These are phyloP conservation scores for Amphiprion ocellaris DNA, from an alignment of 2,113 vertebrate genomes.

Conservation along the genomic window DNA sequence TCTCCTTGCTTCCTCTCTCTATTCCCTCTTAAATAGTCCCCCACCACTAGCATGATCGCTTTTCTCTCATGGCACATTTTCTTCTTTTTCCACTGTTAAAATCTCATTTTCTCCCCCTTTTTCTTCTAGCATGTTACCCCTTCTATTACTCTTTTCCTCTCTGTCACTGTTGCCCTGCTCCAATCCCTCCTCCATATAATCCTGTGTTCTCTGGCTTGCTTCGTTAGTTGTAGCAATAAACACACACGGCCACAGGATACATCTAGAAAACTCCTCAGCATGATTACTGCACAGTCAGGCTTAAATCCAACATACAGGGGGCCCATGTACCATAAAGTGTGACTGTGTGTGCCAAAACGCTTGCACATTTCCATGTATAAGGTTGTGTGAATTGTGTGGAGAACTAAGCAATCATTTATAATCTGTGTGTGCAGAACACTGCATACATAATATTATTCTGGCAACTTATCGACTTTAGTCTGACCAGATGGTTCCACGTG, in stretches of 20 bases:
- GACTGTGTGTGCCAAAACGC: neutral
- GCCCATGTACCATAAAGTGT: constrained; percentile 11
- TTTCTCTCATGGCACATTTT: constrained; percentile 32
- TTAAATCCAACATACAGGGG: constrained; percentile 17
- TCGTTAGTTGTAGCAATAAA: constrained; percentile 78
- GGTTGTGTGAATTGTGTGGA: neutral
- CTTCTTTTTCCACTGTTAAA: constrained; percentile 63
- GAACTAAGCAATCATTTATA: neutral
- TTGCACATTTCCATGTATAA: neutral
- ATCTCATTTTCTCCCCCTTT: constrained; percentile 47
- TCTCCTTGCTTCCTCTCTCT: constrained; percentile 15
- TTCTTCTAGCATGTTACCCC: neutral
- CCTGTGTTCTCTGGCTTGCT: constrained; percentile 71
- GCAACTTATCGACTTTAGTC: neutral
- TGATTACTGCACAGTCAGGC: constrained; percentile 54
- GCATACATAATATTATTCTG: neutral
- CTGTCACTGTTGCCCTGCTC: constrained; percentile 24
- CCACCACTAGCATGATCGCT: constrained; percentile 2
- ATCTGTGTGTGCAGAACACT: neutral
- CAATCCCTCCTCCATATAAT: constrained; percentile 59
- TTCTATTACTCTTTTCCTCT: neutral
- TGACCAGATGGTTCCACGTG: neutral
- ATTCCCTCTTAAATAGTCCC: constrained; percentile 14
- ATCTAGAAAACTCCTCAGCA: constrained; percentile 57
- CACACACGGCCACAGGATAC: constrained; percentile 62